Conservation (phyloP, 1,140 invertebrate species). For the Drosophila lowei region DNA sequence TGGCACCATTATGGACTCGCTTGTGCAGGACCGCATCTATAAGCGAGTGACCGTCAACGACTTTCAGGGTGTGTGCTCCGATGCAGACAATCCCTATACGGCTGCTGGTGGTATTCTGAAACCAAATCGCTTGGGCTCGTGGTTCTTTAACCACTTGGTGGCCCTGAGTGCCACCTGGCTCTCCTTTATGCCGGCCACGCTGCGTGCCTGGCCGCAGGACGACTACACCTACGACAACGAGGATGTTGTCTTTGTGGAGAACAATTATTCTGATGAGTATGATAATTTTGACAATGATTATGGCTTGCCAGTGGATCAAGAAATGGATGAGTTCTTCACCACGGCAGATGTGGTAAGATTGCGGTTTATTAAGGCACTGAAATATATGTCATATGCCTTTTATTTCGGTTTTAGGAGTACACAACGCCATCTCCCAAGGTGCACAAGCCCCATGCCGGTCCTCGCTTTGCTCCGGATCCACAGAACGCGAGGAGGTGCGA, state of each 20-base stretch:
- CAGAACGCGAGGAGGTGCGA: constrained; percentile 90
- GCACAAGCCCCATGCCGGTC: constrained; percentile 82
- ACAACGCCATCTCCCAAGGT: constrained; percentile 77
- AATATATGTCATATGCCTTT: not conserved
- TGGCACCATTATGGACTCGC: constrained; percentile 96
- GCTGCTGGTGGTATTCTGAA: constrained; percentile 83
- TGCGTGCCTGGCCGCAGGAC: constrained; percentile 79
- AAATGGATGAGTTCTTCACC: constrained; percentile 80
- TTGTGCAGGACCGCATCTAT: constrained; percentile 95
- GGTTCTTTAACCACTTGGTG: constrained; percentile 75
- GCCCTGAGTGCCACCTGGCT: constrained; percentile 73
- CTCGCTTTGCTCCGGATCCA: constrained; percentile 84
- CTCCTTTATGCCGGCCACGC: constrained; percentile 62
- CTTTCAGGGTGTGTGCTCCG: constrained; percentile 93
- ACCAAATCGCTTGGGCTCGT: constrained; percentile 65
- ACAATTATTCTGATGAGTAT: constrained; percentile 78
- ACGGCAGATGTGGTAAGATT: constrained; percentile 71
- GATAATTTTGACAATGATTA: constrained; percentile 73
- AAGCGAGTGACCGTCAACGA: constrained; percentile 93
- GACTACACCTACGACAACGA: constrained; percentile 81
- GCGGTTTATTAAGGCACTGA: not conserved
- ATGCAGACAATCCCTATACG: constrained; percentile 89
- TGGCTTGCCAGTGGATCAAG: constrained; percentile 68
- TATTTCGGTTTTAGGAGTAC: constrained; percentile 53
- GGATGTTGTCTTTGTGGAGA: constrained; percentile 72